phyloP scores from a whole-genome alignment of 2,113 vertebrate genomes.

The Stictonetta naevosa region DNA sequence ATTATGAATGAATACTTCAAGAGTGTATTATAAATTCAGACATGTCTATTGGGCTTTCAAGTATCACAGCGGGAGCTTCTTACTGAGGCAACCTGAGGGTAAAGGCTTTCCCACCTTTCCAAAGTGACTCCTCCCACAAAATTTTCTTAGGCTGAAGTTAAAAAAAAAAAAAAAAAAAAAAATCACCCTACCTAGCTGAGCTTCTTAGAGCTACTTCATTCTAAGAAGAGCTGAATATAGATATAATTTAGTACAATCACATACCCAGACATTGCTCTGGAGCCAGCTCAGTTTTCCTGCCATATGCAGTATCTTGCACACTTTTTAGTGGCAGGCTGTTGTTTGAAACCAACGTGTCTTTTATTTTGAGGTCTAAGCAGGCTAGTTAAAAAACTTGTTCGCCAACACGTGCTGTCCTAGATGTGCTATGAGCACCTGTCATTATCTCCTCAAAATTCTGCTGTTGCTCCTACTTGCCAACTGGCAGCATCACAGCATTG shows the following conservation, averaged over 20 bases:
- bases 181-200: constrained; percentile 34
- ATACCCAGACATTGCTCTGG: not conserved
- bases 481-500: not conserved
- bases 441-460: not conserved
- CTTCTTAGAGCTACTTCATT: constrained; percentile 31
- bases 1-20: constrained; percentile 74
- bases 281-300: not conserved
- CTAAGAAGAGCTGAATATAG: not conserved
- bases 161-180: constrained; percentile 30
- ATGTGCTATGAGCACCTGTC: not conserved
- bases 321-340: not conserved
- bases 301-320: not conserved
- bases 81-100: constrained; percentile 69
- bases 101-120: constrained; percentile 72
- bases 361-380: not conserved
- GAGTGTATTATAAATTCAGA: constrained; percentile 74
- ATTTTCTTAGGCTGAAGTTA: constrained; percentile 72
- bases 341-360: not conserved
- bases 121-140: constrained; percentile 68
- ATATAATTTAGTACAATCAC: not conserved
- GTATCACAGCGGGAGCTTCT: constrained; percentile 70
- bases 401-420: not conserved
- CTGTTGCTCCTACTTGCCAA: not conserved
- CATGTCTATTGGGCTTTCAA: constrained; percentile 74
- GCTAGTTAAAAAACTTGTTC: not conserved